Evolutionary conservation across 2,888 invertebrate species (phyloP), one percentile per base, ranked within the genome.

Genomic region (Micropterix aruncella): DNA sequence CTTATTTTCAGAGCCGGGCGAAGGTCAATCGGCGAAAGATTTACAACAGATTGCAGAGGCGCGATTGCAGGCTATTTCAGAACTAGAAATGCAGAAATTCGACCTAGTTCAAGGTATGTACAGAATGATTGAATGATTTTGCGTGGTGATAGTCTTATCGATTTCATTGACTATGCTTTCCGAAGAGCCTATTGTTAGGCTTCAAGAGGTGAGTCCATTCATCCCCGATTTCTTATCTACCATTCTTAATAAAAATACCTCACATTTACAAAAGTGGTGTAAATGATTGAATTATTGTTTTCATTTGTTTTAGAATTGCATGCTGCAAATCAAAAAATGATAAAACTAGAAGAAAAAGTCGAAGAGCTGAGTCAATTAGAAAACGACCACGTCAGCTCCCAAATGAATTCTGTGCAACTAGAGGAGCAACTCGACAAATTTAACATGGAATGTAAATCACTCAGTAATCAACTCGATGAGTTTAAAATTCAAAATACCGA

Each of bases 381-480:
- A 60, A 79, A 71, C 61, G 74, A 75, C 44, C 77, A 80, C 56
- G 84, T 88, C n/a, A 77, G 77, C 18, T 78, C 83, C 1, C 85
- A 89, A 67, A 80, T 89, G 57, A 80, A 79, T 52, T 78, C 81
- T 4, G 81, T 85, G 36, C 83, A 87, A 54, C 61, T 86, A 47
- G 89, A 90, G 60, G 88, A 89, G 59, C 79, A 84, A 58, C 63
- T 85, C 40, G 83, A 77, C 54, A 62, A 69, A 45, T 55, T 79
- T 2, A 65, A 66, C 49, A 63, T 63, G 19, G 66, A 71, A 47
- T 74, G 71, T 52, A 65, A 65, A 51, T 65, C 67, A 52, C 53
- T 76, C 18, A 61, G 67, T 54, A 57, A 65, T 42, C 66, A 75
- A 44, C 65, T 74, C 45, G 65, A 72, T 44, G 62, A 66, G 40